Percentiles rank a stretch among this genome's conserved stretches.
Conservation (phyloP, 2,113 vertebrate species). For the Chinchilla lanigera region DNA sequence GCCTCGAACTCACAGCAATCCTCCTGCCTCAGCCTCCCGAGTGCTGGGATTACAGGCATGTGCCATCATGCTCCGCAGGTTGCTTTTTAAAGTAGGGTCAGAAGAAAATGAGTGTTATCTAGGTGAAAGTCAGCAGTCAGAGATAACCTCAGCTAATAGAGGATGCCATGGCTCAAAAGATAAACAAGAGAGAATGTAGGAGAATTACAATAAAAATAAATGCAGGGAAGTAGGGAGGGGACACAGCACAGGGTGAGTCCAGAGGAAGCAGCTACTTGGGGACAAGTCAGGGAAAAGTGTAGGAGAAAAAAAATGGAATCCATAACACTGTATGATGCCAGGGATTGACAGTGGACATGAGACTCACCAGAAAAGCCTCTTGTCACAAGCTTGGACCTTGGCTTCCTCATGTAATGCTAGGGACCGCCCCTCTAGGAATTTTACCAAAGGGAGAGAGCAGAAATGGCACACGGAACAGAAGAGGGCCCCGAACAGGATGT, state of each 20-base stretch:
- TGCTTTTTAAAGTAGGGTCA: slow-evolving; percentile 78
- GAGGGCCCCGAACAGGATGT: not conserved
- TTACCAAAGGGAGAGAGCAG: not conserved
- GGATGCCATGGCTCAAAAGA: slow-evolving; percentile 25
- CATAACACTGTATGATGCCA: not conserved
- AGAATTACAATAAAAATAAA: slow-evolving; percentile 61
- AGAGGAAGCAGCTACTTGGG: slow-evolving; percentile 53
- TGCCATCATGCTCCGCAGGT: too few species aligned
- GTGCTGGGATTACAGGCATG: too few species aligned
- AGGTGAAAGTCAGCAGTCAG: slow-evolving; percentile 67
- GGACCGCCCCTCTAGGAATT: not conserved
- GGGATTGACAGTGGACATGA: not conserved
- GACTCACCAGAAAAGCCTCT: not conserved
- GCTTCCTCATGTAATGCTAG: not conserved
- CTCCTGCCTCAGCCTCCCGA: too few species aligned
- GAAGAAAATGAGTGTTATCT: slow-evolving; percentile 78
- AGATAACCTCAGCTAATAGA: slow-evolving; percentile 76
- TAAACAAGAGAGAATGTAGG: slow-evolving; percentile 69
- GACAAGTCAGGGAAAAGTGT: slow-evolving; percentile 55
- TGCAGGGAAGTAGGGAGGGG: slow-evolving; percentile 43
- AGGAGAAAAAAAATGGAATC: not conserved
- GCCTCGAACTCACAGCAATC: too few species aligned
- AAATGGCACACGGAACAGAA: not conserved
- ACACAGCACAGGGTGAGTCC: not conserved
- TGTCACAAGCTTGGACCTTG: not conserved